phyloP scores from a whole-genome alignment of 2,797 vertebrate genomes.

The Pagetopsis macropterus region DNA sequence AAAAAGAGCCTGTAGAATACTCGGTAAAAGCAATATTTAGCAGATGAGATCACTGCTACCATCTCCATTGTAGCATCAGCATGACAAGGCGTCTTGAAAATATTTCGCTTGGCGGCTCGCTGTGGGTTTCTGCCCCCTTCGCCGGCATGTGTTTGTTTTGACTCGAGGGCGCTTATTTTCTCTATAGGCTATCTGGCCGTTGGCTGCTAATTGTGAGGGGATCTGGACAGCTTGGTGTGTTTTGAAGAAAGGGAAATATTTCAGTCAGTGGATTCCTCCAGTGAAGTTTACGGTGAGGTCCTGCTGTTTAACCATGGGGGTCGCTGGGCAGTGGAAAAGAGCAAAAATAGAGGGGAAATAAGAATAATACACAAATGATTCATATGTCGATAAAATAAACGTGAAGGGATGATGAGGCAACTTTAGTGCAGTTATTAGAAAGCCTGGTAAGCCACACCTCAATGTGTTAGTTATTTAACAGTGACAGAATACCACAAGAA shows the following conservation, averaged over 20 bases:
- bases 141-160: constrained; percentile 75
- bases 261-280: constrained; percentile 48
- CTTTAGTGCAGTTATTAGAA: constrained; percentile 15
- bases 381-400: constrained; percentile 43
- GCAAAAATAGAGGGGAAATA: constrained; percentile 3
- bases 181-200: constrained; percentile 64
- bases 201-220: constrained; percentile 75
- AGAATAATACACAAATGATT: constrained; percentile 41
- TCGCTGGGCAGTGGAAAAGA: constrained; percentile 12
- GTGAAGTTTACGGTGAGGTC: constrained; percentile 22
- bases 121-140: constrained; percentile 49
- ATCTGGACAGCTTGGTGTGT: constrained; percentile 58
- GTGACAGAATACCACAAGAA: constrained; percentile 40
- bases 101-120: constrained; percentile 78
- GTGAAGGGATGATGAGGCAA: constrained; percentile 30
- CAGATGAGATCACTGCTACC: constrained; percentile 81
- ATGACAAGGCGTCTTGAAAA: constrained; percentile 72
- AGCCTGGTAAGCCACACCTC: constrained; percentile 48
- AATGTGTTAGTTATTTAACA: constrained; percentile 50
- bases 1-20: constrained; percentile 45
- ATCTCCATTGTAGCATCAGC: constrained; percentile 75
- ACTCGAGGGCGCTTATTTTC: constrained; percentile 79
- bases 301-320: constrained; percentile 45
- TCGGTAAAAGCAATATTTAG: constrained; percentile 82
- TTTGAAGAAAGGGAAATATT: constrained; percentile 65